Base-by-base conservation (phyloP, 2,888 invertebrate genomes). In the Yponomeuta evonymella region DNA sequence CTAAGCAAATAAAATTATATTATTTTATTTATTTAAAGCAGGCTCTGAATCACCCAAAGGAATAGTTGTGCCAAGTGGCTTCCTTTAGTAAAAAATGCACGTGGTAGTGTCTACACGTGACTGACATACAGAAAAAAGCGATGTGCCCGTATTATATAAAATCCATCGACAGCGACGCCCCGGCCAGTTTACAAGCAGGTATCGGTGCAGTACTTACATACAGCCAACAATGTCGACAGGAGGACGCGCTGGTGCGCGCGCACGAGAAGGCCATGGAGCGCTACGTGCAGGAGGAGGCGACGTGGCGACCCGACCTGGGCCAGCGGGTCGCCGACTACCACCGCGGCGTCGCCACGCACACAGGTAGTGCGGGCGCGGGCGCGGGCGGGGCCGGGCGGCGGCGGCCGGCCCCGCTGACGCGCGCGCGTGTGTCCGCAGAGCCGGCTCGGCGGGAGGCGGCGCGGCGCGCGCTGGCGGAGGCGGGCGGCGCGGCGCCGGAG, bases 241-340 rank as follows among this genome's bases (percentile, higher is more conserved):
- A 84, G 72, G 88, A 86, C 63, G 89, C 90, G 11, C 76, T 89
- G 75, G 80, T 75, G 64, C 85, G 89, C 58, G 85, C 85, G 72
- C 83, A 82, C 77, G 87, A 85, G 76, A 80, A 80, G 73, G 83
- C 82, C 11, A 84, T 86, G 87, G 83, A 83, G 75, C 83, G 87
- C 48, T 82, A 79, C 80, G 73, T 73, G 73, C 83, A 82, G 73
- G 5, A 70, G 73, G 81, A 81, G 48, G 72, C 58, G 63, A 70
- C 72, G 64, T 79, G 78, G 74, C 81, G 85, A 6, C 86, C 83
- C 67, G 81, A 85, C 79, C 86, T 85, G 72, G 83, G 81, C 74
- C 88, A 83, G 81, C 80, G 74, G 74, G 72, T 85, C 74, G 77
- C 81, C 30, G 83, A 85, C 74, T 89, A 85, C 79, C 89, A 86